Conservation (phyloP, 2,797 vertebrate genomes). For the Sebastes matsubarae region DNA sequence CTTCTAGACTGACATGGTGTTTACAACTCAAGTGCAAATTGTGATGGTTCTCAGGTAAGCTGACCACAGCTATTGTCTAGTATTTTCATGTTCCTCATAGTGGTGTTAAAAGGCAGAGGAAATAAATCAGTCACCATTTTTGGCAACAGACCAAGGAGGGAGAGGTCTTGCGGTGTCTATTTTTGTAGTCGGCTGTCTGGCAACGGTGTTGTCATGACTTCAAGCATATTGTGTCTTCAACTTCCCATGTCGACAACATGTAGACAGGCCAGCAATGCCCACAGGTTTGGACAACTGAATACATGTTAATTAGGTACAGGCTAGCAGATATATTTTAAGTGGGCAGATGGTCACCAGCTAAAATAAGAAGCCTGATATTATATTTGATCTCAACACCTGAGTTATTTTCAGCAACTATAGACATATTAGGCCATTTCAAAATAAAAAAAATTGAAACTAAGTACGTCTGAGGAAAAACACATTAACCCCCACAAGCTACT, state of each 20-base stretch:
- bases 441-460: not conserved
- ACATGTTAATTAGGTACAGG: not conserved
- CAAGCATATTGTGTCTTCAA: not conserved
- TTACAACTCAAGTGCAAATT: not conserved
- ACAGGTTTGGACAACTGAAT: not conserved
- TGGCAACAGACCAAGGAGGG: not conserved
- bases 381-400: not conserved
- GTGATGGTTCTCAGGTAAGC: not conserved
- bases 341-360: not conserved
- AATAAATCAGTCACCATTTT: not conserved
- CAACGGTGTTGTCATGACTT: not conserved
- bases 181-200: slow-evolving; percentile 9
- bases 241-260: not conserved
- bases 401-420: not conserved
- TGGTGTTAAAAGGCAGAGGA: not conserved
- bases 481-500: not conserved
- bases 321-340: not conserved
- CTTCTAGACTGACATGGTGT: not conserved
- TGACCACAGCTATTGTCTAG: not conserved
- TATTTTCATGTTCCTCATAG: not conserved
- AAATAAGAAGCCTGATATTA: not conserved
- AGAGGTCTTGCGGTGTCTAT: not conserved
- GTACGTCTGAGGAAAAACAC: not conserved
- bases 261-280: not conserved
- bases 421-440: not conserved